Percentiles rank a stretch among this genome's conserved stretches.
Evolutionary conservation across 1,140 invertebrate genomes (phyloP).

Genomic region (Eriocheir sinensis): DNA sequence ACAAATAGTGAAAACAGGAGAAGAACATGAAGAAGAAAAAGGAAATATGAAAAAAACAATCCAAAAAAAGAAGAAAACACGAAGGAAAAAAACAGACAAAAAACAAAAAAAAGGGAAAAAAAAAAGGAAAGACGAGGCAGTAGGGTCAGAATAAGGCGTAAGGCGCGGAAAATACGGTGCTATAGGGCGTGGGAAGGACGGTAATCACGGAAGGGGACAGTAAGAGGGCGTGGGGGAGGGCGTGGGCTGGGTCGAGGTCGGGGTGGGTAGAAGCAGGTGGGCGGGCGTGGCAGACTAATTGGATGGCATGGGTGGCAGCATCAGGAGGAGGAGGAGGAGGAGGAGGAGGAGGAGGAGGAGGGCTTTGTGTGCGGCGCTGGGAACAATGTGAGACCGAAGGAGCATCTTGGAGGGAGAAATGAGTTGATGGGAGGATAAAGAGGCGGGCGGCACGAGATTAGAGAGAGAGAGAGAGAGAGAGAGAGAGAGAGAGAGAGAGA

Average conservation of each 20-base stretch:
- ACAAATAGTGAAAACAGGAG: not conserved
- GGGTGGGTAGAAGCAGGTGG: not conserved
- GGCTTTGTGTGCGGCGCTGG: not conserved
- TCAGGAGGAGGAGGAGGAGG: too few relatives aligned
- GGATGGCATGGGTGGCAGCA: not conserved
- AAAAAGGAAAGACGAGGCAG: not conserved
- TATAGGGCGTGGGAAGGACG: not conserved
- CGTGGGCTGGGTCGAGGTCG: too few relatives aligned
- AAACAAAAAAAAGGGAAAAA: not conserved
- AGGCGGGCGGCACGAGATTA: not conserved
- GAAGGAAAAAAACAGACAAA: too few relatives aligned
- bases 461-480: slow-evolving; percentile 35
- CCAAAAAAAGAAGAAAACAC: not conserved
- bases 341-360: too few relatives aligned
- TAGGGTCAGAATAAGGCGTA: not conserved
- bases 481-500: slow-evolving; percentile 55
- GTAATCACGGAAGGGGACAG: not conserved
- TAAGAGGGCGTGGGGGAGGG: too few relatives aligned
- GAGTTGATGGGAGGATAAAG: not conserved
- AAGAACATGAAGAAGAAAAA: not conserved
- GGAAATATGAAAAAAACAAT: too few relatives aligned
- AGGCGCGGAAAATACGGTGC: not conserved
- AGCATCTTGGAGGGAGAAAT: too few relatives aligned
- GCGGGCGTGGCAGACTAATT: slow-evolving; percentile 3
- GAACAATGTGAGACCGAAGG: not conserved